Evolutionary conservation across 2,888 invertebrate species (phyloP), one percentile per base, ranked within the genome.

Genomic region (Drosophila subquinaria): DNA sequence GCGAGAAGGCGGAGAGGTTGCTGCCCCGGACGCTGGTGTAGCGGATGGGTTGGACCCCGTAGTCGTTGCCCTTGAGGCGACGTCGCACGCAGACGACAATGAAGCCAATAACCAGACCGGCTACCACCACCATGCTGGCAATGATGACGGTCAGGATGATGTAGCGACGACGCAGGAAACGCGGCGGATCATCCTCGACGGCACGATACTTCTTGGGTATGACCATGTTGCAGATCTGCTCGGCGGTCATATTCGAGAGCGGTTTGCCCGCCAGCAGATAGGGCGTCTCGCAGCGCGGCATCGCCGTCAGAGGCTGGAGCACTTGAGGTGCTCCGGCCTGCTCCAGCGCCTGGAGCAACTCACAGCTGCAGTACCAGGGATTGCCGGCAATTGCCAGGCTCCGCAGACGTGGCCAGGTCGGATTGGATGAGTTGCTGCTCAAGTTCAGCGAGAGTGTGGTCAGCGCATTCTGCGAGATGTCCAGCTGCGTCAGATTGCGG

Each of bases 281-380:
- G 0, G 93, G 93, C 4, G 90, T 88, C 10, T 90, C 83, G 65
- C 93, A 93, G 27, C 93, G 90, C 3, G 89, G 84, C 20, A 84
- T 81, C 0, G 66, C 56, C 4, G 62, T 62, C 33, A 72, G 73
- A 0, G 67, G 59, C 51, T 80, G 74, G 2, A 79, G 81, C 20
- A 81, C 68, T 13, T 83, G 71, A 2, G 84, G 78, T 0, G 79
- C 68, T 3, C 90, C 91, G 13, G 83, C 79, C 33, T 76, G 79
- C 66, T 91, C 89, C 10, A 94, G 75, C 4, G 92, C 90, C 61
- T 88, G 82, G 45, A 92, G 52, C 53, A 93, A 71, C 3, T 83
- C 87, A 88, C 96, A 96, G 88, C 95, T 94, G 89, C 96, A 96
- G 43, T 94, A 91, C 94, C 96, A 95, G 59, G 93, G 94, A 92